Base-by-base conservation (phyloP, 2,888 invertebrate species). In the Eilema sororculum region DNA sequence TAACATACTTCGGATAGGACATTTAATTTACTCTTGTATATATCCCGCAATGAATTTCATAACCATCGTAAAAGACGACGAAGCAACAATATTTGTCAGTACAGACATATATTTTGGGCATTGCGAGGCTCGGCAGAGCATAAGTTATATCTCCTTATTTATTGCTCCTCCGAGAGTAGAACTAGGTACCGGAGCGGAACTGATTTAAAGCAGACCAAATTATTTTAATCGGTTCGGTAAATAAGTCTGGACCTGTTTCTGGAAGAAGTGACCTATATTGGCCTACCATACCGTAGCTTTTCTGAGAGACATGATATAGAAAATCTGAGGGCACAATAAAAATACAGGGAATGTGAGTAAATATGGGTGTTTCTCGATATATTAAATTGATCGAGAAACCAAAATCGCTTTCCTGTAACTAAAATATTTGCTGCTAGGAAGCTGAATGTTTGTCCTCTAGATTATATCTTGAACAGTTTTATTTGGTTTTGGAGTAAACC, bases 171-270 rank as follows among this genome's bases (percentile, higher is more conserved):
- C 8, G 52, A n/a, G 52, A n/a, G 52, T 6, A 52, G 52, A 8
- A n/a, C 52, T 20, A 16, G 52, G 8, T 4, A 2, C n/a, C 2
- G 9, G 52, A 20, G 52, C 52, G 52, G n/a, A 52, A 52, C 52
- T 52, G 52, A 52, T 52, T 52, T 52, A n/a, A 52, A 52, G 20
- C 52, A 52, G 52, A 52, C 52, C n/a, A 52, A n/a, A n/a, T 52
- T n/a, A 52, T 52, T 52, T 52, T 52, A 52, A 52, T 52, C 52
- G 52, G 52, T 52, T 52, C 16, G 8, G n/a, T 52, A 52, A 52
- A 52, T n/a, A 52, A 52, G 52, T 52, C n/a, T 52, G n/a, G 20
- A 52, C 2, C 20, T 52, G 20, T 46, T 46, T 6, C n/a, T 52
- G 20, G n/a, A n/a, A 52, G n/a, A 52, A 52, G 2, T n/a, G 8